Conservation (phyloP, 2,888 invertebrate species). For the Nemoura dubitans region DNA sequence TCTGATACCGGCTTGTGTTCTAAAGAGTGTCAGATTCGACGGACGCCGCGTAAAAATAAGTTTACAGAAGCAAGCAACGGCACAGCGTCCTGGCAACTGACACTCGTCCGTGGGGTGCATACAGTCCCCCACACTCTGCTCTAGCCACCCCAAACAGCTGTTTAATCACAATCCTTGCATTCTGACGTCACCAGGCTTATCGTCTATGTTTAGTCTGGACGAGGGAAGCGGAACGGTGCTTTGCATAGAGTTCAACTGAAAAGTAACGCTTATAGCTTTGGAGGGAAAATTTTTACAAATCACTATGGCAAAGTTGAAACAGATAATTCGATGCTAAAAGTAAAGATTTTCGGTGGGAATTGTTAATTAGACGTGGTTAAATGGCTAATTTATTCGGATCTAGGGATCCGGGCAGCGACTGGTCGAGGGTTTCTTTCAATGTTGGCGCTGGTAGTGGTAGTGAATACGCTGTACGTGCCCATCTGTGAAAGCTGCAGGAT, state of each 20-base stretch:
- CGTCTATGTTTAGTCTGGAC: constrained; percentile 33
- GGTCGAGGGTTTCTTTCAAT: not conserved
- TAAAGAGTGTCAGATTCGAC: constrained; percentile 8
- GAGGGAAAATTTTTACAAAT: not conserved
- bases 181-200: constrained; percentile 32
- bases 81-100: not conserved
- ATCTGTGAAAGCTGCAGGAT: constrained; percentile 30
- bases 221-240: not conserved
- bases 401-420: not conserved
- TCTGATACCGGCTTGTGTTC: not conserved
- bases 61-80: not conserved
- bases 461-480: not conserved
- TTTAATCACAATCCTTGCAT: constrained; percentile 14
- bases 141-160: constrained; percentile 36
- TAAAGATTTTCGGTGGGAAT: not conserved
- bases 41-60: not conserved
- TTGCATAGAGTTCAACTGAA: not conserved
- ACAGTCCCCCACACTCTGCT: constrained; percentile 25
- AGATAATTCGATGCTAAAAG: not conserved
- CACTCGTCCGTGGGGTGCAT: constrained; percentile 34
- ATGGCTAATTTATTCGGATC: not conserved
- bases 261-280: not conserved
- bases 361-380: not conserved
- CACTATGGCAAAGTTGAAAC: not conserved
- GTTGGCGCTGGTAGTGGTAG: constrained; percentile 19